These are phyloP conservation scores for Parauchenoglanis punctatus DNA, from an alignment of 2,797 vertebrate species.

Conservation along the genomic window DNA sequence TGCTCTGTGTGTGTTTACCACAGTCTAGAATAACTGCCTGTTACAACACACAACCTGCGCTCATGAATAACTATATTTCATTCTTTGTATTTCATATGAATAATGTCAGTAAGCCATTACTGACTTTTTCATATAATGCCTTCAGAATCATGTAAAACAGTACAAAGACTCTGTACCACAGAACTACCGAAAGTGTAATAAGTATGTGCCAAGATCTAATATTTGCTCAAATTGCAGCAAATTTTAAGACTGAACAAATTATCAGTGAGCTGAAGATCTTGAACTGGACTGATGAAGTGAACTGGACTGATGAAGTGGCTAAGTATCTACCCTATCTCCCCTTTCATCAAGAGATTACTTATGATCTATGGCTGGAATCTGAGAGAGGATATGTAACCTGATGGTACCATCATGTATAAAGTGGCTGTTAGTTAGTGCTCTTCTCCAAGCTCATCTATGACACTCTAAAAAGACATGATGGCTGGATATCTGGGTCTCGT, in stretches of 20 bases:
- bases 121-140: background rate
- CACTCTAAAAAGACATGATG: too few relatives aligned
- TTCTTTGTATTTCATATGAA: background rate
- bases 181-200: background rate
- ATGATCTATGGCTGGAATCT: background rate
- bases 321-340: background rate
- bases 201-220: background rate
- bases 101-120: background rate
- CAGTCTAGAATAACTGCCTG: background rate
- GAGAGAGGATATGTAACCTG: background rate
- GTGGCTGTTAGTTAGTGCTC: background rate
- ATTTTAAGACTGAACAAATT: background rate
- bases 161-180: background rate
- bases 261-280: background rate
- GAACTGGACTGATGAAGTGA: background rate
- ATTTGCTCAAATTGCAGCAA: background rate
- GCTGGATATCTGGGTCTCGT: background rate
- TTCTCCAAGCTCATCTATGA: background rate
- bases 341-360: background rate
- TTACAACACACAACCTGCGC: background rate
- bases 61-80: background rate
- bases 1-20: conserved; percentile 19
- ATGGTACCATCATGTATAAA: background rate
- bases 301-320: background rate
- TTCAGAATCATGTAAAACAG: background rate